Percentiles rank a stretch among this genome's conserved stretches.
phyloP scores from a whole-genome alignment of 2,797 vertebrate species.

The Pitangus sulphuratus region DNA sequence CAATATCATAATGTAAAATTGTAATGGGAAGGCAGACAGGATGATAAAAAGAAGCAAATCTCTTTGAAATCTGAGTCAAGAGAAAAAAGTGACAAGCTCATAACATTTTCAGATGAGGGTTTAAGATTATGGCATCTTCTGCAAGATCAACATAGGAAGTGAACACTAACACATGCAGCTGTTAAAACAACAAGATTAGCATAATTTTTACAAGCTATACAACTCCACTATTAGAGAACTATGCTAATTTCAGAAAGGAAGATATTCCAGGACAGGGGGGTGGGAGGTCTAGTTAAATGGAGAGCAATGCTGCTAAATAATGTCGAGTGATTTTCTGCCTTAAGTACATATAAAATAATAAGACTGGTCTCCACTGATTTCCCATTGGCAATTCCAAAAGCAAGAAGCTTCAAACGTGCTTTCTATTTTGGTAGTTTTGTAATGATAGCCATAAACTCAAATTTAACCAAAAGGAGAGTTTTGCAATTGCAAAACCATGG shows the following conservation, averaged over 20 bases:
- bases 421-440: neutral
- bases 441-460: neutral
- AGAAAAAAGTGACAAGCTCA: conserved; percentile 34
- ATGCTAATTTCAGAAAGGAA: neutral
- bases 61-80: conserved; percentile 68
- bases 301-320: neutral
- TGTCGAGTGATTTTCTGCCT: neutral
- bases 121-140: conserved; percentile 24
- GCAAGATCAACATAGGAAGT: neutral
- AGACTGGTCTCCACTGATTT: neutral
- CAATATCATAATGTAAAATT: conserved; percentile 72
- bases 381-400: neutral
- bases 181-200: conserved; percentile 18
- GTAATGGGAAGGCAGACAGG: conserved; percentile 59
- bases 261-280: neutral
- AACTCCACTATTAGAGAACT: neutral
- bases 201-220: neutral
- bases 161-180: conserved; percentile 2
- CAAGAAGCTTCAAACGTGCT: neutral
- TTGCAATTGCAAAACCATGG: neutral
- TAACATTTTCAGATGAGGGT: conserved; percentile 47
- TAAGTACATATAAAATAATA: neutral
- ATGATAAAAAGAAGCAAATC: conserved; percentile 70
- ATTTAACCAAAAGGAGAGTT: neutral
- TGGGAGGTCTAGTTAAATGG: neutral